Conservation (phyloP, 2,888 invertebrate genomes). For the Hyposoter didymator region DNA sequence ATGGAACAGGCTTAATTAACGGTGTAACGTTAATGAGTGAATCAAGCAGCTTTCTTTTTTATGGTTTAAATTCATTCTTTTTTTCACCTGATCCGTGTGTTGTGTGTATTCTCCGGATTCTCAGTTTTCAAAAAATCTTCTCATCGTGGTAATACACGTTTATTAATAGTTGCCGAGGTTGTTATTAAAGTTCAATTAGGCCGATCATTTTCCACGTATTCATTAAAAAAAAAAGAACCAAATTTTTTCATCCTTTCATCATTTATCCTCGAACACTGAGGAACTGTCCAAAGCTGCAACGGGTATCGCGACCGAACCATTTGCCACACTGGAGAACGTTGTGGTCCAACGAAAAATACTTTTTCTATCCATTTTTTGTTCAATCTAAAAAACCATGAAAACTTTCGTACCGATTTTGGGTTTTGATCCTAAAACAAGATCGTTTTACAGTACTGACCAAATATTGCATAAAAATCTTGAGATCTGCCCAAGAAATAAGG, state of each 20-base stretch:
- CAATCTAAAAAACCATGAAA: too few species aligned
- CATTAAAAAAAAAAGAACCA: not conserved
- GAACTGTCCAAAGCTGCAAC: too few species aligned
- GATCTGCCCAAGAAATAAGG: too few species aligned
- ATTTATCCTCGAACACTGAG: not conserved
- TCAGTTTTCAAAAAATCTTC: not conserved
- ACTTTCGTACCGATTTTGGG: not conserved
- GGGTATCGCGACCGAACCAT: too few species aligned
- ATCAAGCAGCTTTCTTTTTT: slow-evolving; percentile 13
- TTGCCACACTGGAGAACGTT: too few species aligned
- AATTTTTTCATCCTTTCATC: not conserved
- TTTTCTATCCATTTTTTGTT: not conserved
- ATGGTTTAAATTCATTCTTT: not conserved
- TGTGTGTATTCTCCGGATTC: not conserved
- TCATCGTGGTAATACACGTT: not conserved
- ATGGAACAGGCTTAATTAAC: slow-evolving; percentile 33
- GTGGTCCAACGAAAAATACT: too few species aligned
- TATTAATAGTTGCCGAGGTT: not conserved
- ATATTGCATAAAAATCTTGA: too few species aligned
- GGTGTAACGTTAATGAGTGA: slow-evolving; percentile 18
- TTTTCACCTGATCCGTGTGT: not conserved
- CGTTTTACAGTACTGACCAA: too few species aligned
- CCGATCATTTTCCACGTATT: not conserved
- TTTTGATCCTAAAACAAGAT: not conserved
- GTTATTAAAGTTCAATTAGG: not conserved